Conservation (phyloP, 2,888 invertebrate species). For the Zygogramma bicolorata region DNA sequence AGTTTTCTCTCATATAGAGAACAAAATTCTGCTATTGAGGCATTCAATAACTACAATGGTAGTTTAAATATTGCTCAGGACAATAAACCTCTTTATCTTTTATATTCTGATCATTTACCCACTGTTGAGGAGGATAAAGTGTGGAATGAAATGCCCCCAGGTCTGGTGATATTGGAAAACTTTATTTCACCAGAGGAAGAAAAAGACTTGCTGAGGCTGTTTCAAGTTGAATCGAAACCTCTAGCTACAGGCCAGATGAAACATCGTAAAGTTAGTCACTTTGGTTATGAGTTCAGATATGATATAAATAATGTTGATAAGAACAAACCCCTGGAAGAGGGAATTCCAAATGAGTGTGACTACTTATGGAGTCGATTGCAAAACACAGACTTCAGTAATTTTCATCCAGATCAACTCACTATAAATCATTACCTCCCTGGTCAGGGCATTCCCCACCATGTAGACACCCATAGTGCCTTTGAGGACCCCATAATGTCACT, state of each 20-base stretch:
- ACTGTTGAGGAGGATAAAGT: slow-evolving; percentile 54
- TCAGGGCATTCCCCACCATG: slow-evolving; percentile 94
- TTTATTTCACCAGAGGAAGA: slow-evolving; percentile 83
- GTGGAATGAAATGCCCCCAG: slow-evolving; percentile 71
- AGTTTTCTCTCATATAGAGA: slow-evolving; percentile 78
- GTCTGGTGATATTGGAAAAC: slow-evolving; percentile 77
- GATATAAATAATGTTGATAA: slow-evolving; percentile 87
- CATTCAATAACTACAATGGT: slow-evolving; percentile 74
- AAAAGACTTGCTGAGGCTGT: slow-evolving; percentile 68
- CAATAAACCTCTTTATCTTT: slow-evolving; percentile 75
- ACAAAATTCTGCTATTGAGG: slow-evolving; percentile 68
- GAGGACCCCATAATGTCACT: slow-evolving; percentile 88
- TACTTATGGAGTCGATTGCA: slow-evolving; percentile 73
- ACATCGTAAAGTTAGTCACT: slow-evolving; percentile 89
- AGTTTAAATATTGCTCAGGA: slow-evolving; percentile 70
- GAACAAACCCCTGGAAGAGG: slow-evolving; percentile 73
- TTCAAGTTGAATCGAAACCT: slow-evolving; percentile 70
- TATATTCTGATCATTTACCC: slow-evolving; percentile 70
- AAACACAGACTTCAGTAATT: slow-evolving; percentile 63
- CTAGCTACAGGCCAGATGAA: slow-evolving; percentile 70
- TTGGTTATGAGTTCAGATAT: slow-evolving; percentile 92
- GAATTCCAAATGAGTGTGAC: slow-evolving; percentile 79
- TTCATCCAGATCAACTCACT: slow-evolving; percentile 84
- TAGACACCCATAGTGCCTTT: slow-evolving; percentile 96
- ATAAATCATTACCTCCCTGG: slow-evolving; percentile 87